These are phyloP conservation scores for Heliconius hermathena DNA, from an alignment of 1,140 invertebrate species.

Conservation along the genomic window DNA sequence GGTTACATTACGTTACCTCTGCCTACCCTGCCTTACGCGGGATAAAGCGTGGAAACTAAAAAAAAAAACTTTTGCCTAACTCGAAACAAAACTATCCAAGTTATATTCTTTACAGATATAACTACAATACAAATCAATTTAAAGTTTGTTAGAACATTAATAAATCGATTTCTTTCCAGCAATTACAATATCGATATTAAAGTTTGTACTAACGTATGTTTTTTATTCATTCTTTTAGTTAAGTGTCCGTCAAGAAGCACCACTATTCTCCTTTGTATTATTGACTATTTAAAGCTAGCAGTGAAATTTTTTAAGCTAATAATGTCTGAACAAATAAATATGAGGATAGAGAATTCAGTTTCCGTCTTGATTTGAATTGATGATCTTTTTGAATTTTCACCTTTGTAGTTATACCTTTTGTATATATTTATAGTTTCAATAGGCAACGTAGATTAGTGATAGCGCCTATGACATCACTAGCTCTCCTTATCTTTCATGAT, in stretches of 20 bases:
- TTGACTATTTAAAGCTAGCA: no score
- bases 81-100: neutral
- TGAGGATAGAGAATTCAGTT: no score
- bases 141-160: conserved; percentile 3
- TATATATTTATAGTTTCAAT: neutral
- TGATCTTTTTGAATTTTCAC: no score
- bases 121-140: neutral
- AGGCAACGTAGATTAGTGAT: neutral
- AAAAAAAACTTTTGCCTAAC: no score
- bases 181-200: neutral
- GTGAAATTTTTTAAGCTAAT: no score
- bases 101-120: neutral
- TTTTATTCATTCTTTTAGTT: neutral
- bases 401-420: neutral
- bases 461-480: neutral
- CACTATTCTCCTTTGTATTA: no score
- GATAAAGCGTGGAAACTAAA: no score
- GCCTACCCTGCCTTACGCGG: no score
- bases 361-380: neutral
- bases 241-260: neutral
- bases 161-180: neutral
- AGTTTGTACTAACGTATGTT: neutral
- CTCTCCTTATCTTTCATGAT: neutral
- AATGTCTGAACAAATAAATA: no score
- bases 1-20: no score